Evolutionary conservation across 2,797 vertebrate species (phyloP).

Genomic region (Pipistrellus pygmaeus): DNA sequence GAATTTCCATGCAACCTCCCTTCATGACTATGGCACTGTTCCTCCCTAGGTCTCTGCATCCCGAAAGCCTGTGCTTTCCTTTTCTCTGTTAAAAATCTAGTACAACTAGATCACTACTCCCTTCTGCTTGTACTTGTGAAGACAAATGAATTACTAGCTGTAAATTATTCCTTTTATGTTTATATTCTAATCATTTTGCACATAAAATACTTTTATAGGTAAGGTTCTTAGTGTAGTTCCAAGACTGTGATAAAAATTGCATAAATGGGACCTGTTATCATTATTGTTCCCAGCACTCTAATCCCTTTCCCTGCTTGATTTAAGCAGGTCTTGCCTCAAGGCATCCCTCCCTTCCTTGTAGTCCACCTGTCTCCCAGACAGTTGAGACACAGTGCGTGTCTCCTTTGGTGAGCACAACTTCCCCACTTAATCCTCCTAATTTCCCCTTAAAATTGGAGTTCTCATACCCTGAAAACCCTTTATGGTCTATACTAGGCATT

Average conservation of each 20-base stretch:
- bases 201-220: neutral
- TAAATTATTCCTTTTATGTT: neutral
- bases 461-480: neutral
- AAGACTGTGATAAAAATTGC: neutral
- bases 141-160: conserved; percentile 14
- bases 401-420: neutral
- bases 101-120: neutral
- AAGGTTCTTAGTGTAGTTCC: neutral
- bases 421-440: neutral
- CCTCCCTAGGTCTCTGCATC: neutral
- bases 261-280: neutral
- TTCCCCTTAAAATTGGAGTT: neutral
- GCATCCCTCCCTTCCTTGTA: neutral
- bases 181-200: conserved; percentile 4
- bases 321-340: neutral
- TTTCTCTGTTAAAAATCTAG: neutral
- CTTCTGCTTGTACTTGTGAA: neutral
- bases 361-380: neutral
- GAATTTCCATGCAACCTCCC: neutral
- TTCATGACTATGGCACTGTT: neutral
- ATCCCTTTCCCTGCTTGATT: neutral
- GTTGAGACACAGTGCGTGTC: neutral
- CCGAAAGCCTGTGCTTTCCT: neutral
- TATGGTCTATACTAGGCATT: neutral
- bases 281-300: neutral